A percentile compares a stretch with the other conserved stretches of the same genome.
These are phyloP conservation scores for Carcharodon carcharias DNA, from an alignment of 2,797 vertebrate genomes.

Conservation along the genomic window DNA sequence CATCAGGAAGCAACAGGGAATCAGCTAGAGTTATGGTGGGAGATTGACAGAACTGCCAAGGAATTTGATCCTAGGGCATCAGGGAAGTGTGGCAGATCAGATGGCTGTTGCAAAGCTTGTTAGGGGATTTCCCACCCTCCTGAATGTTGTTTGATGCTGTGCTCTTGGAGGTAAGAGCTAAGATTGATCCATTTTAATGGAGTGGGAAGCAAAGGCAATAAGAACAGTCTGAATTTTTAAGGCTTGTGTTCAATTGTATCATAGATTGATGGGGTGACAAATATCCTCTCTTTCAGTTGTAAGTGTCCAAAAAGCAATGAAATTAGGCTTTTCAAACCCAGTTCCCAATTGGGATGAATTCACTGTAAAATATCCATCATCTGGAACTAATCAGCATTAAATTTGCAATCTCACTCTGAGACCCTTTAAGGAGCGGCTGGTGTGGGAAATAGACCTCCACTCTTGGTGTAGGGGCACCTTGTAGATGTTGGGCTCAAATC, in stretches of 20 bases:
- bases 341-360: neutral
- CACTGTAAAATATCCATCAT: neutral
- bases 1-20: no score
- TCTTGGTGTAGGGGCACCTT: neutral
- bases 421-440: neutral
- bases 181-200: neutral
- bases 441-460: neutral
- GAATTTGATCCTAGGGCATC: neutral
- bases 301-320: neutral
- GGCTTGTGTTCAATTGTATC: neutral
- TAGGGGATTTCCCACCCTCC: neutral
- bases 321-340: neutral
- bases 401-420: neutral
- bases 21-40: neutral
- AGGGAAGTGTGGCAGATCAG: neutral
- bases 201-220: neutral
- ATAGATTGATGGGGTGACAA: neutral
- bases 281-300: neutral
- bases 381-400: neutral
- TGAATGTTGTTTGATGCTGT: neutral
- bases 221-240: neutral
- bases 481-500: neutral
- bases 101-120: neutral
- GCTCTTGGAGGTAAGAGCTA: neutral
- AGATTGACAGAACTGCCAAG: neutral